Base-by-base conservation (phyloP, 2,888 invertebrate genomes). In the Eledona agricola region DNA sequence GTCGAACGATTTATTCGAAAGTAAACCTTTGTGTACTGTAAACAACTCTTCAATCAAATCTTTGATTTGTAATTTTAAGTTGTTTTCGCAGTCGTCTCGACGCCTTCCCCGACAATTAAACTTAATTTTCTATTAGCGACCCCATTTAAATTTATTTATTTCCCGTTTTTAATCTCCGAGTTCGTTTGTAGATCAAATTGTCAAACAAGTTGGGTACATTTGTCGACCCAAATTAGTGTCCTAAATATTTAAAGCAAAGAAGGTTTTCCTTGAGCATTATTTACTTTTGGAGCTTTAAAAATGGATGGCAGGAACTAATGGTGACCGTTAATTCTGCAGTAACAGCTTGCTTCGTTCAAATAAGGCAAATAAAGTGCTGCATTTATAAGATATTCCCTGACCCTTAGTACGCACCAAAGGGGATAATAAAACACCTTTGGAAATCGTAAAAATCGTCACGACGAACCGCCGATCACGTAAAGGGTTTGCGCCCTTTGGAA, bases 1-100 rank as follows among this genome's bases (percentile, higher is more conserved):
- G 40, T 43, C 35, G 47, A 56, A 52, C 57, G 51, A 57, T 57
- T 55, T 49, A 51, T 55, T 55, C 38, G 57, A 57, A 52, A 53
- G 43, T 50, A 52, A 58, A 52, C 55, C 55, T 55, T 58, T 58
- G 52, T 58, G 52, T 55, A 55, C 50, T 52, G 58, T 58, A 55
- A 58, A 58, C 58, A 58, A 58, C 58, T 55, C 51, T 58, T 58
- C 58, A 55, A 58, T 55, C 57, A 58, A 58, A 55, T 55, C 55
- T 58, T 58, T 58, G 58, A 58, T 58, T 55, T 52, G 58, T 58
- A 58, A 55, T 58, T 58, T 58, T 51, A 55, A 58, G 58, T 58
- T 58, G 58, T 58, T 58, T 58, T 58, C 55, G 52, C 34, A 58
- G 58, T 50, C 58, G 38, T 52, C 38, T 47, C 25, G 58, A 55